These are phyloP conservation scores for Neomonachus schauinslandi DNA, from an alignment of 2,113 vertebrate species.

Conservation along the genomic window DNA sequence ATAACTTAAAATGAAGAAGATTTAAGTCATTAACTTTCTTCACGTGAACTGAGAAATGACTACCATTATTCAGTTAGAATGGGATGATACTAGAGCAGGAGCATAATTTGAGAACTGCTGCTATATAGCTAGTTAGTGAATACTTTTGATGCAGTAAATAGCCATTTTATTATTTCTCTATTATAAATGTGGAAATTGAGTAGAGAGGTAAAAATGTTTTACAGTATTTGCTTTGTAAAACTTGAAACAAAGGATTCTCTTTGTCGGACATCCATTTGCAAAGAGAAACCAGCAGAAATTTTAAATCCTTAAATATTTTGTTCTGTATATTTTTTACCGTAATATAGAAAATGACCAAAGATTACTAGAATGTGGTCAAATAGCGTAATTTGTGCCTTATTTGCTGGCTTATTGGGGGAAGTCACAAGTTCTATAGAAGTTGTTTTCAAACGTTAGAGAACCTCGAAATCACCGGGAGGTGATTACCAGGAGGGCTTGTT, in stretches of 20 bases:
- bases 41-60: neutral
- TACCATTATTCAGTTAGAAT: constrained; percentile 27
- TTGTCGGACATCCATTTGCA: constrained; percentile 42
- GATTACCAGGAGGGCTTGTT: neutral
- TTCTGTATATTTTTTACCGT: constrained; percentile 8
- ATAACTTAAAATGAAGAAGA: constrained; percentile 53
- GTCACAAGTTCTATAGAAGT: neutral
- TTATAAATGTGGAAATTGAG: constrained; percentile 48
- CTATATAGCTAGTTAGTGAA: neutral
- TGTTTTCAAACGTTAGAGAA: neutral
- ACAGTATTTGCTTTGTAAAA: constrained; percentile 46
- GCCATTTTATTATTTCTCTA: constrained; percentile 62
- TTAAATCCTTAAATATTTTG: constrained; percentile 25
- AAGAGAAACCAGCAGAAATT: neutral
- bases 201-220: neutral
- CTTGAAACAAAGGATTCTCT: constrained; percentile 46
- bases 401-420: neutral
- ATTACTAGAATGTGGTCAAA: neutral
- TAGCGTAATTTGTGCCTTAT: neutral
- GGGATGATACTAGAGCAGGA: neutral
- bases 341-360: constrained; percentile 31
- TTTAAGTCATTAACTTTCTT: constrained; percentile 34
- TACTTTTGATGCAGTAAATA: constrained; percentile 38
- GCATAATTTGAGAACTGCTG: constrained; percentile 14
- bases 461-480: neutral